Percentiles rank a stretch among this genome's conserved stretches.
These are phyloP conservation scores for Agelas oroides DNA, from an alignment of 37 sponge, comb jelly and placozoan genomes.

Conservation along the genomic window DNA sequence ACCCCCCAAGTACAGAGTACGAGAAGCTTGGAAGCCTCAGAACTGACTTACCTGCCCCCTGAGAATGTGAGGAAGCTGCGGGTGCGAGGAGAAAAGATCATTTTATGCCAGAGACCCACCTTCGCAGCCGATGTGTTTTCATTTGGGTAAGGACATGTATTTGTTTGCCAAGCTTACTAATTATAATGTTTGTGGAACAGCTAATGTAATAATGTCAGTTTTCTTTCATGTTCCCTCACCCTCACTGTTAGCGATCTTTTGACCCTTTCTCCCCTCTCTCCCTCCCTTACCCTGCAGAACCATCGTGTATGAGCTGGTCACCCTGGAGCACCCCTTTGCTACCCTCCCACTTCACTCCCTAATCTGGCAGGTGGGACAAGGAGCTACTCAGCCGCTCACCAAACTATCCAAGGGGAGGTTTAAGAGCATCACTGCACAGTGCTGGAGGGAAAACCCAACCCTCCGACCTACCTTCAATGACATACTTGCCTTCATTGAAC, in stretches of 20 bases:
- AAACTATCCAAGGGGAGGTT: slow-evolving; percentile 7
- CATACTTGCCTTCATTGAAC: slow-evolving; percentile 34
- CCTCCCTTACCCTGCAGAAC: slow-evolving; percentile 22
- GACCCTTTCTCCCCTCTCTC: too few species aligned
- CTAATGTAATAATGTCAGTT: too few species aligned
- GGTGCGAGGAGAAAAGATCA: not conserved
- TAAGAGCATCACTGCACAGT: slow-evolving; percentile 25
- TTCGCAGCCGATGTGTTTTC: slow-evolving; percentile 52
- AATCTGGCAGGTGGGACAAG: slow-evolving; percentile 56
- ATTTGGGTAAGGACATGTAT: slow-evolving; percentile 55
- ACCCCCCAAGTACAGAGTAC: slow-evolving; percentile 11
- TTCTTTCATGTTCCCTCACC: too few species aligned
- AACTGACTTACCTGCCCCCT: slow-evolving; percentile 56
- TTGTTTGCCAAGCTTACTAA: too few species aligned
- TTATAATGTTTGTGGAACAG: too few species aligned
- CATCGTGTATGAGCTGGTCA: slow-evolving; percentile 57
- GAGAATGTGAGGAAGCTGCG: slow-evolving; percentile 39
- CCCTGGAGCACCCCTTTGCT: slow-evolving; percentile 42
- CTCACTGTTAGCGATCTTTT: too few species aligned
- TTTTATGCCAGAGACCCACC: slow-evolving; percentile 12
- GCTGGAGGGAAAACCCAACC: slow-evolving; percentile 39
- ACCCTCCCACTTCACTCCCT: not conserved
- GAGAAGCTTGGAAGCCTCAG: slow-evolving; percentile 2
- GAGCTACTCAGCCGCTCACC: slow-evolving; percentile 28
- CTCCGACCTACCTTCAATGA: slow-evolving; percentile 43